Evolutionary conservation across 1,140 invertebrate species (phyloP), one percentile per base, ranked within the genome.

Genomic region (Zaprionus lachaisei): DNA sequence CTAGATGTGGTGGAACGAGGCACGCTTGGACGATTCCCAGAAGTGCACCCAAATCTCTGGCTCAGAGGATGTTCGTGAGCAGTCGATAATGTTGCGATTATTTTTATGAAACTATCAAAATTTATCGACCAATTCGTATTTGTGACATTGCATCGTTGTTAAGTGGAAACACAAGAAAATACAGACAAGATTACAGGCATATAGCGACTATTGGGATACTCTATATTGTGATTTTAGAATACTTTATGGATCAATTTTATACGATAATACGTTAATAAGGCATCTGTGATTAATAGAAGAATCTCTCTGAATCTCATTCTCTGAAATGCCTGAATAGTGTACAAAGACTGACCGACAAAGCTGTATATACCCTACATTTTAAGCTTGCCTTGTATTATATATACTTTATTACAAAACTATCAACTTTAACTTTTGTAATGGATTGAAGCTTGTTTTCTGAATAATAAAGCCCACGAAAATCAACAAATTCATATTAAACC

Each of bases 31-130:
- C 9, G 17, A 24, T 24, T 51, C 5, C 1, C 12, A 51, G 4
- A 17, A 49, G n/a, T 17, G 47, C 17, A 49, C 7, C 9, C 11
- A 51, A 49, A 20, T 22, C 17, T 15, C 14, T 5, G 14, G 14
- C 15, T n/a, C 4, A 9, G 14, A 15, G 38, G 47, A 49, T 49
- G n/a, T 4, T 51, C 12, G 47, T 24, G 47, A 51, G 47, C 1
- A 12, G 47, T 22, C 47, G 47, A 51, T 22, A 22, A 24, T 9
- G 38, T n/a, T 41, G 38, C 38, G 38, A 41, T 41, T 41, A 41
- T 24, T 51, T 51, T 51, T 51, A 51, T 51, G 47, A n/a, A 51
- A 24, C 47, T 51, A 51, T 51, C 20, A 24, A 51, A 51, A 51
- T 24, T 51, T 51, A 51, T 51, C 47, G 47, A 24, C 20, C 47